Percentiles rank a stretch among this genome's conserved stretches.
Conservation (phyloP, 2,797 vertebrate species). For the Pseudochirops cupreus region DNA sequence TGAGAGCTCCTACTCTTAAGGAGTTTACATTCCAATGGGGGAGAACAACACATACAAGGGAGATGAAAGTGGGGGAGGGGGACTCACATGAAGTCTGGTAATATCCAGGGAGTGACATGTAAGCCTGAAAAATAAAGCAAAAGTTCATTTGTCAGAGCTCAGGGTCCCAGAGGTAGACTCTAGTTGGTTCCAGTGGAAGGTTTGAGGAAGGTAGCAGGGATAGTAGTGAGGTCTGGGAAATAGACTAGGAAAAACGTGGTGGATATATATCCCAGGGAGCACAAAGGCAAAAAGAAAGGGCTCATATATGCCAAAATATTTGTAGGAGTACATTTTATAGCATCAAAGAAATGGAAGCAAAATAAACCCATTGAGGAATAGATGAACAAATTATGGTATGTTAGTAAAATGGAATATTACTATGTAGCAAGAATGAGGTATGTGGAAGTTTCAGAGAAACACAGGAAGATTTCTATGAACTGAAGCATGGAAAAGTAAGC, state of each 20-base stretch:
- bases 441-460: neutral
- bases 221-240: neutral
- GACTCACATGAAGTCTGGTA: neutral
- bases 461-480: neutral
- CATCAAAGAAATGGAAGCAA: neutral
- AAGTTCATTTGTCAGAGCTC: neutral
- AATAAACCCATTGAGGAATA: neutral
- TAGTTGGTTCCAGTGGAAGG: neutral
- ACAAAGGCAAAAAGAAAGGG: neutral
- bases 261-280: neutral
- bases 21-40: neutral
- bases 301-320: neutral
- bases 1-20: neutral
- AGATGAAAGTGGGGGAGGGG: neutral
- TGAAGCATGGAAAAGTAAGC: neutral
- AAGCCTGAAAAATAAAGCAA: neutral
- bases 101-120: neutral
- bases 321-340: neutral
- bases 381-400: neutral
- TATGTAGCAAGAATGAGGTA: neutral
- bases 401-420: neutral
- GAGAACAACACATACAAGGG: neutral
- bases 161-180: neutral
- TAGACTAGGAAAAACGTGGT: neutral
- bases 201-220: neutral